phyloP scores from a whole-genome alignment of 2,113 vertebrate genomes.

The Bufo bufo region DNA sequence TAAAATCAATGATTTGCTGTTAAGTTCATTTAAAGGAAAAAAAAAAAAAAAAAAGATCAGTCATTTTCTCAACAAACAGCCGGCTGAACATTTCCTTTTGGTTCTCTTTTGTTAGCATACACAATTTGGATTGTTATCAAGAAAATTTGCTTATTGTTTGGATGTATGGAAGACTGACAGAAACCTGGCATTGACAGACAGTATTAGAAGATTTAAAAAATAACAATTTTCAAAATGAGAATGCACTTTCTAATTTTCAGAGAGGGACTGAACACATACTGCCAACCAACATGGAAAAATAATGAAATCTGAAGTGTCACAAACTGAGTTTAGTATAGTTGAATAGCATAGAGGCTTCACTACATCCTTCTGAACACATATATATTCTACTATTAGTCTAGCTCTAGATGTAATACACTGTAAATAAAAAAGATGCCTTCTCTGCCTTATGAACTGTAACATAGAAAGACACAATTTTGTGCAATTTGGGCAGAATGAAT shows the following conservation, averaged over 20 bases:
- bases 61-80: slow-evolving; percentile 24
- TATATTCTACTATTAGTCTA: neutral
- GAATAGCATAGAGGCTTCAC: neutral
- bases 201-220: slow-evolving; percentile 69
- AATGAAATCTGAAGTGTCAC: slow-evolving; percentile 37
- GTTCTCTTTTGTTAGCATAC: slow-evolving; percentile 62
- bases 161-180: slow-evolving; percentile 63
- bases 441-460: too few relatives aligned
- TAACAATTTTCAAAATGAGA: slow-evolving; percentile 68
- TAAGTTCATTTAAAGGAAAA: slow-evolving; percentile 38
- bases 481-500: too few relatives aligned
- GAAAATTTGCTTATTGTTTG: slow-evolving; percentile 67
- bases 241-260: slow-evolving; percentile 70
- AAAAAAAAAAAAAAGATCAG: slow-evolving; percentile 29
- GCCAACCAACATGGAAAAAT: slow-evolving; percentile 33
- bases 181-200: slow-evolving; percentile 65
- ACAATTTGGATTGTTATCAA: slow-evolving; percentile 65
- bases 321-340: neutral
- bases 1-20: slow-evolving; percentile 38
- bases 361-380: neutral
- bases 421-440: too few relatives aligned
- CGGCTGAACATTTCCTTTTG: slow-evolving; percentile 53
- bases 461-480: too few relatives aligned
- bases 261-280: slow-evolving; percentile 32
- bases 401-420: too few relatives aligned